Base-by-base conservation (phyloP, 2,113 vertebrate species). In the Ceuthmochares aereus region DNA sequence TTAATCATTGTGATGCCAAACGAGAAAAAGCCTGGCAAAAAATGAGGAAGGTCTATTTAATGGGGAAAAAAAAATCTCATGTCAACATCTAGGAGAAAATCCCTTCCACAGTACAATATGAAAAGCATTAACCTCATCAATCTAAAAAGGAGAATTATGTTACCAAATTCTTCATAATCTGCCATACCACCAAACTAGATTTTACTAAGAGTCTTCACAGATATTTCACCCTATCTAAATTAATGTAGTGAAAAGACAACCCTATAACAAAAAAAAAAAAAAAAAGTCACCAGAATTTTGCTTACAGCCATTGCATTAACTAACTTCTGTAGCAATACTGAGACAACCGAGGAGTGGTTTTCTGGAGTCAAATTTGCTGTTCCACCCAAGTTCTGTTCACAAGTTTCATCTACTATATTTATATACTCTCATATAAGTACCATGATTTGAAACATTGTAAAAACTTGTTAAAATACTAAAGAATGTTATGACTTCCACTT, bases 1-100 rank as follows among this genome's bases (percentile, higher is more conserved):
- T 98, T 97, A 97, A 98, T 98, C 98, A 98, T 82, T 66, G 49
- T 87, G 92, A 97, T 94, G 94, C 49, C 66, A 84, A 94, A 91
- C 92, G 96, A 97, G 84, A 96, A 93, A 86, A 97, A 96, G 86
- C 82, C 58, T 90, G 59, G 54, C 79, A 92, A 98, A 98, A 95
- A 84, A 91, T 54, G 54, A 85, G 96, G 90, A 96, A 89, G 64
- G 56, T 91, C 68, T 90, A 21, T 84, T 93, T 97, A 75, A 93
- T 43, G 36, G 43, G n/a, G 45, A 58, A 29, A 29, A 55, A 80
- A 75, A 78, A 52, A 13, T 88, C 92, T 82, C 56, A 88, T 93
- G 75, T 36, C 88, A 97, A 93, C 3, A 29, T 52, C 22, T 37
- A 84, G 47, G 45, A 97, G 84, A 92, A 90, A 90, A 74, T 81